Evolutionary conservation across 2,113 vertebrate species (phyloP).

Genomic region (Leptocoma aspasia): DNA sequence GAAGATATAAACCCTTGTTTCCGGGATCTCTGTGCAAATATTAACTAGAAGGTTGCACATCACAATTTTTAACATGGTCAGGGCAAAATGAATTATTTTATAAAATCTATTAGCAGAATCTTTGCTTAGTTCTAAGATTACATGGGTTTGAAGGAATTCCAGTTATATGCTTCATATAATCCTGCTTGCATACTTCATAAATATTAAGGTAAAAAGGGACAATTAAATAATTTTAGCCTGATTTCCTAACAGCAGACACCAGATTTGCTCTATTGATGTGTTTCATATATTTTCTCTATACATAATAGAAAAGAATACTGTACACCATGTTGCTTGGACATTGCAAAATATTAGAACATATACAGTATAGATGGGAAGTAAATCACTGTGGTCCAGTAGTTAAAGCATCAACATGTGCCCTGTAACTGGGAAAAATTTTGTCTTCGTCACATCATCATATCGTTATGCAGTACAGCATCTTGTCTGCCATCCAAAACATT

Average conservation of each 20-base stretch:
- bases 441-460: background rate
- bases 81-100: background rate
- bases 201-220: background rate
- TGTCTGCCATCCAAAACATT: constrained; percentile 1
- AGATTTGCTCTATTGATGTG: background rate
- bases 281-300: background rate
- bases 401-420: background rate
- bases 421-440: background rate
- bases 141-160: background rate
- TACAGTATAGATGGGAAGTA: background rate
- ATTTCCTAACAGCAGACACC: background rate
- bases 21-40: background rate
- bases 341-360: background rate
- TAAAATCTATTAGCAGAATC: background rate
- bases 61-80: background rate
- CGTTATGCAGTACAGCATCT: background rate
- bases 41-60: background rate
- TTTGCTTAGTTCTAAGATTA: background rate
- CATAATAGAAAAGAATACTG: background rate
- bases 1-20: background rate
- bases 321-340: background rate
- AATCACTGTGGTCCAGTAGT: background rate
- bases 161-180: background rate
- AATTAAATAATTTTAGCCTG: background rate
- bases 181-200: background rate